These are phyloP conservation scores for Leucoma salicis DNA, from an alignment of 2,888 invertebrate species.

Conservation along the genomic window DNA sequence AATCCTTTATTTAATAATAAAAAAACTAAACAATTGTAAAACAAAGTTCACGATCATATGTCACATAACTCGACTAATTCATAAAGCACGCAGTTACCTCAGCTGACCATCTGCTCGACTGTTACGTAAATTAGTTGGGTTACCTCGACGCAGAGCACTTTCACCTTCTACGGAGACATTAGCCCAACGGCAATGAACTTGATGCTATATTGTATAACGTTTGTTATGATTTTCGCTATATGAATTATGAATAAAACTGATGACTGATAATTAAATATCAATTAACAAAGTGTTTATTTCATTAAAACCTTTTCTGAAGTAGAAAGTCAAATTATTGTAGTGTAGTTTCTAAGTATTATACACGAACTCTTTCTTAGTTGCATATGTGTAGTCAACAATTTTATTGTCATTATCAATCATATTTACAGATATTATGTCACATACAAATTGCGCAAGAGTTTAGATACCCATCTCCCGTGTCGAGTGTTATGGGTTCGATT, in stretches of 20 bases:
- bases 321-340: background rate
- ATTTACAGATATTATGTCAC: too few relatives aligned
- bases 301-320: background rate
- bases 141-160: slow-evolving; percentile 50
- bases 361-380: too few relatives aligned
- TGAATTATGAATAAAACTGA: background rate
- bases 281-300: background rate
- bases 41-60: slow-evolving; percentile 35
- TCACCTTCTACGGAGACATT: slow-evolving; percentile 57
- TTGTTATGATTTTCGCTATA: slow-evolving; percentile 31
- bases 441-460: too few relatives aligned
- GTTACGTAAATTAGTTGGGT: slow-evolving; percentile 35
- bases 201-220: slow-evolving; percentile 38
- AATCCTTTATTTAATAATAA: too few relatives aligned
- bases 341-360: too few relatives aligned
- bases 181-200: slow-evolving; percentile 69
- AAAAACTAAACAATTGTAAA: slow-evolving; percentile 7
- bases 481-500: too few relatives aligned
- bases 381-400: too few relatives aligned
- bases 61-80: slow-evolving; percentile 20
- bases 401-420: too few relatives aligned
- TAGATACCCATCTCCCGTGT: too few relatives aligned
- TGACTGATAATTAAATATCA: background rate
- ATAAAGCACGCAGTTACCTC: slow-evolving; percentile 18
- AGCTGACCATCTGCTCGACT: slow-evolving; percentile 23